Conservation (phyloP, 2,888 invertebrate species). For the Caenorhabditis wallacei region DNA sequence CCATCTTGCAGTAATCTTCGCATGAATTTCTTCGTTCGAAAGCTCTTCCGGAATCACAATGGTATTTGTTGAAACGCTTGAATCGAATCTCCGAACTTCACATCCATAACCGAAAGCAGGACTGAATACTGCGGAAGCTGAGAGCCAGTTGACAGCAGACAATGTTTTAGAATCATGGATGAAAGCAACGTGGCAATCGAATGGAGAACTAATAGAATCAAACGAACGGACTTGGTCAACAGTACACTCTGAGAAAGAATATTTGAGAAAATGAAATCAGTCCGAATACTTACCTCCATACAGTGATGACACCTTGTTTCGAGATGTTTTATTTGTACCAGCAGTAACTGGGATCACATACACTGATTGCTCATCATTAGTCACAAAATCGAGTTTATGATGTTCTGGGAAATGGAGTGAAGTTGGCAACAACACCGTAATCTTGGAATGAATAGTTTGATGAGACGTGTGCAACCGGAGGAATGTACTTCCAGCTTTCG, state of each 20-base stretch:
- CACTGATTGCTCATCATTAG: constrained; percentile 35
- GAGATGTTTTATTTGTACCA: constrained; percentile 45
- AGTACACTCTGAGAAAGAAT: constrained; percentile 52
- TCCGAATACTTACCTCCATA: constrained; percentile 43
- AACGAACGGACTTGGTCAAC: constrained; percentile 48
- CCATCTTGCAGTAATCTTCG: constrained; percentile 64
- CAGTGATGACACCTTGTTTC: constrained; percentile 36
- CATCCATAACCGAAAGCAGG: constrained; percentile 51
- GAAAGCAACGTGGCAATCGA: constrained; percentile 61
- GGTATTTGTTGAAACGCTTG: constrained; percentile 24
- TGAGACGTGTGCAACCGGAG: constrained; percentile 51
- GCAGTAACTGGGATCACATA: constrained; percentile 44
- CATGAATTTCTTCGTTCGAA: constrained; percentile 31
- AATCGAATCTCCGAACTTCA: constrained; percentile 52
- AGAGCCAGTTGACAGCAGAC: constrained; percentile 64
- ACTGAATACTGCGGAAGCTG: constrained; percentile 52
- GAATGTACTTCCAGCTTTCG: constrained; percentile 59
- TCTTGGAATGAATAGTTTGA: constrained; percentile 67
- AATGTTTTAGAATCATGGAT: constrained; percentile 8
- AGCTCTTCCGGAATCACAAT: constrained; percentile 51
- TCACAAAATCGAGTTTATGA: constrained; percentile 27
- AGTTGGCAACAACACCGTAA: constrained; percentile 30
- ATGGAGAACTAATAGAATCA: constrained; percentile 47
- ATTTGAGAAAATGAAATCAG: not conserved
- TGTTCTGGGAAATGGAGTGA: constrained; percentile 35